phyloP scores from a whole-genome alignment of 2,113 vertebrate genomes.

The Perccottus glenii region DNA sequence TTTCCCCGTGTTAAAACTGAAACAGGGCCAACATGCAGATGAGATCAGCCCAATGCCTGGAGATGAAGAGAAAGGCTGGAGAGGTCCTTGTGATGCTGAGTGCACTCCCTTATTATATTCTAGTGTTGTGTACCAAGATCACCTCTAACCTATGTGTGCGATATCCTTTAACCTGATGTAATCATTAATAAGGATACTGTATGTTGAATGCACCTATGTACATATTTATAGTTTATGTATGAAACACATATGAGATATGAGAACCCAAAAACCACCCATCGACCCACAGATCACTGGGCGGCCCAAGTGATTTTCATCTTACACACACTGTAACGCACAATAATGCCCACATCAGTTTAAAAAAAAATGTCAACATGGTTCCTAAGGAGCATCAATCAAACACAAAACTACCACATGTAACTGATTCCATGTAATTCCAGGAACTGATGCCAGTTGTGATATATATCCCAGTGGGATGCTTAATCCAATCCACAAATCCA shows the following conservation, averaged over 20 bases:
- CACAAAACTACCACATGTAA: slow-evolving; percentile 4
- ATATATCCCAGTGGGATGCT: slow-evolving; percentile 17
- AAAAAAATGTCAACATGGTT: slow-evolving; percentile 9
- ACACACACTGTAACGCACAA: slow-evolving; percentile 12
- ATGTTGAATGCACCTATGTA: too few species aligned
- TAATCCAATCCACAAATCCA: slow-evolving; percentile 46
- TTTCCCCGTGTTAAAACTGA: slow-evolving; percentile 27
- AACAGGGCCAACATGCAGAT: slow-evolving; percentile 47
- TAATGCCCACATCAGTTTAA: not conserved
- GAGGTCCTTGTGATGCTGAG: slow-evolving; percentile 10
- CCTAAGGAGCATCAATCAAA: slow-evolving; percentile 27
- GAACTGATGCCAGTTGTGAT: slow-evolving; percentile 11
- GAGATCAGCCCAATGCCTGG: slow-evolving; percentile 13
- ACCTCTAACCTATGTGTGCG: not conserved
- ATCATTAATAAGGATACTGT: too few species aligned
- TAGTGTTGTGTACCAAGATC: slow-evolving; percentile 9
- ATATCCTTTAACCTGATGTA: not conserved
- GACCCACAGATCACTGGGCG: not conserved
- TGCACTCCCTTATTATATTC: not conserved
- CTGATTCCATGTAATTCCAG: slow-evolving; percentile 29
- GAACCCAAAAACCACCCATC: not conserved
- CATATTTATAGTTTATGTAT: too few species aligned
- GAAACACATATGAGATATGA: too few species aligned
- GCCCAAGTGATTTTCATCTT: slow-evolving; percentile 1
- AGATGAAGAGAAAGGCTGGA: slow-evolving; percentile 5